phyloP scores from a whole-genome alignment of 2,113 vertebrate genomes.

The Tetrao urogallus region DNA sequence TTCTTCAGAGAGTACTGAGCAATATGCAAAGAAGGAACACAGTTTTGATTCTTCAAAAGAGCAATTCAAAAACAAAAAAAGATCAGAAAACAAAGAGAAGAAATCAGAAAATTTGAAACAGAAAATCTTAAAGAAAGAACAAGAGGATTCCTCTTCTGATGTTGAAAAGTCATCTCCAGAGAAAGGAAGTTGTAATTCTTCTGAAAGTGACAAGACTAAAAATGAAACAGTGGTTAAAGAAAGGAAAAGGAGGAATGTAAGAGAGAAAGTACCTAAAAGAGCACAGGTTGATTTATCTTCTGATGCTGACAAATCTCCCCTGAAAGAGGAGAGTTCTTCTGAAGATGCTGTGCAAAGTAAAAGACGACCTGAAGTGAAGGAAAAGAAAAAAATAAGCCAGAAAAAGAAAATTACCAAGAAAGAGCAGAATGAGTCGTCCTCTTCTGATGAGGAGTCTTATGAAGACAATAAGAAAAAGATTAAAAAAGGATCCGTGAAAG shows the following conservation, averaged over 20 bases:
- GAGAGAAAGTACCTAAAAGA: conserved; percentile 66
- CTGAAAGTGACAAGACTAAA: conserved; percentile 71
- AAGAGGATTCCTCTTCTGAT: conserved; percentile 63
- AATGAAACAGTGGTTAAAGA: conserved; percentile 32
- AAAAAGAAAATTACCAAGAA: conserved; percentile 76
- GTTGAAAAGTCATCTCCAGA: conserved; percentile 56
- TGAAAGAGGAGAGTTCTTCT: conserved; percentile 72
- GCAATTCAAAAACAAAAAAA: conserved; percentile 30
- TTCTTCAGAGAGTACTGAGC: conserved; percentile 69
- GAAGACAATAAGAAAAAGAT: conserved; percentile 75
- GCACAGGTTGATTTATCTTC: conserved; percentile 64
- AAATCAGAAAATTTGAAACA: conserved; percentile 64
- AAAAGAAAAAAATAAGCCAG: conserved; percentile 74
- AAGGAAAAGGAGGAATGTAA: conserved; percentile 54
- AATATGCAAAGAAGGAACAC: conserved; percentile 50
- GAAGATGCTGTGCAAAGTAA: conserved; percentile 43
- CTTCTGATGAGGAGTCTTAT: conserved; percentile 77
- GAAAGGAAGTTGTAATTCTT: conserved; percentile 70
- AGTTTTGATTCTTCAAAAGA: conserved; percentile 63
- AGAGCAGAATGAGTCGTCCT: conserved; percentile 66
- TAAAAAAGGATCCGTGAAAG: conserved; percentile 68
- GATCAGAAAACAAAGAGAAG: conserved; percentile 45
- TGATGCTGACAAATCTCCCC: conserved; percentile 73
- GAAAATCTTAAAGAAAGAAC: conserved; percentile 66
- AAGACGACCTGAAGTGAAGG: conserved; percentile 61